Evolutionary conservation across 2,797 vertebrate genomes (phyloP).

Genomic region (Sebastes wilsoni): DNA sequence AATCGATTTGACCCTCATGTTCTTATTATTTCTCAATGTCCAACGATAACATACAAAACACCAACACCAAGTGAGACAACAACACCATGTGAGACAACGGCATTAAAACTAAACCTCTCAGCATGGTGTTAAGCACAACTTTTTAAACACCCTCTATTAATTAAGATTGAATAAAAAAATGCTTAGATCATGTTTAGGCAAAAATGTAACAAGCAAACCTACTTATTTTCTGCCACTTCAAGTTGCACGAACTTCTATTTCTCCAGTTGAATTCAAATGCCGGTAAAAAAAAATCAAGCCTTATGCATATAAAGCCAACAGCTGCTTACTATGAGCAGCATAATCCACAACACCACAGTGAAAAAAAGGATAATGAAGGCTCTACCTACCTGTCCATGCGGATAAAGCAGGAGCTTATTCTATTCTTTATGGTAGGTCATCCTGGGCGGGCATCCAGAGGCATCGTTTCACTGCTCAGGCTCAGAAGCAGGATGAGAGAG

Average conservation of each 20-base stretch:
- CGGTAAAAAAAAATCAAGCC: background rate
- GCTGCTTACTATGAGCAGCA: background rate
- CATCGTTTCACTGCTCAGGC: conserved; percentile 64
- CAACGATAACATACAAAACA: background rate
- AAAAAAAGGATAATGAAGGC: background rate
- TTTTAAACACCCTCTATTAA: background rate
- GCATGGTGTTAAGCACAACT: background rate
- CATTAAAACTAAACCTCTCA: background rate
- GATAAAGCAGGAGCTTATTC: conserved; percentile 22
- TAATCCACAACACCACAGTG: conserved; percentile 1
- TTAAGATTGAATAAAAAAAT: background rate
- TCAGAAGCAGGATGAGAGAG: conserved; percentile 64
- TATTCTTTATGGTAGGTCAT: conserved; percentile 45
- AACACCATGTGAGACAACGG: background rate
- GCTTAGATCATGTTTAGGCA: background rate
- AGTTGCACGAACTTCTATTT: background rate
- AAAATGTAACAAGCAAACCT: background rate
- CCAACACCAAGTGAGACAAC: background rate
- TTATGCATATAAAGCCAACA: background rate
- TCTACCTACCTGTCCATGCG: conserved; percentile 74
- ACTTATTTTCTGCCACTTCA: background rate
- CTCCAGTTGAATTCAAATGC: background rate
- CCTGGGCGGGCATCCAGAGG: conserved; percentile 57
- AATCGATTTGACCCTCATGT: background rate
- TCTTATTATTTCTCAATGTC: background rate